Base-by-base conservation (phyloP, 2,888 invertebrate species). In the Torymus texanus region DNA sequence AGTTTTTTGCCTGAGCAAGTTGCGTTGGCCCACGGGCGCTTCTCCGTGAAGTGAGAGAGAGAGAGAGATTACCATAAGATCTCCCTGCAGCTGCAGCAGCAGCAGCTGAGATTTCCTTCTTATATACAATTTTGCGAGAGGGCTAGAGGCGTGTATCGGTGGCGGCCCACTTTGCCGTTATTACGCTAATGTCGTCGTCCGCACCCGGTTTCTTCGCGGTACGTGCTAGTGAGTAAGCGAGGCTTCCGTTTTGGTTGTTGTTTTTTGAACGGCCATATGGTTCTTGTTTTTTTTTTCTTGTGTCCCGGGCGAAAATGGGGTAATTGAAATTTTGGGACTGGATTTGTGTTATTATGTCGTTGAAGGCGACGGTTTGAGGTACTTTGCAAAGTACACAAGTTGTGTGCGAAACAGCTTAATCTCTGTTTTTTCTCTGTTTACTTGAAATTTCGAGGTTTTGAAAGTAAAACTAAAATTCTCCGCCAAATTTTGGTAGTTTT, bases 61-160 rank as follows among this genome's bases (percentile, higher is more conserved):
- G 41, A 41, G 29, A 21, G 13, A 21, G 67, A 78, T 78, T 78
- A 78, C 68, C 78, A 78, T 78, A 74, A 68, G 74, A 63, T 74
- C 51, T 16, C 18, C 21, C 75, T 21, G 78, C 72, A 61, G 61
- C 73, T 72, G 71, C 71, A 41, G 58, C 51, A 29, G 56, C 18
- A n/a, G 11, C 75, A n/a, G 50, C 58, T 24, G 68, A 68, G 68
- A 74, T 78, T 78, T 78, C 59, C 29, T 29, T 51, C 12, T 66
- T 59, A 29, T 63, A 53, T n/a, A 74, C 29, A 73, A 63, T 73
- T 63, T 72, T 51, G 50, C 14, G 14, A 18, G 18, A 18, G 12
- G 11, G 65, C 68, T 70, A 3, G 63, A 63, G 58, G 77, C 65
- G 21, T 21, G 63, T 16, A 65, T 65, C 55, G 51, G 21, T 21